phyloP scores from a whole-genome alignment of 2,113 vertebrate species.

The Nerophis ophidion region DNA sequence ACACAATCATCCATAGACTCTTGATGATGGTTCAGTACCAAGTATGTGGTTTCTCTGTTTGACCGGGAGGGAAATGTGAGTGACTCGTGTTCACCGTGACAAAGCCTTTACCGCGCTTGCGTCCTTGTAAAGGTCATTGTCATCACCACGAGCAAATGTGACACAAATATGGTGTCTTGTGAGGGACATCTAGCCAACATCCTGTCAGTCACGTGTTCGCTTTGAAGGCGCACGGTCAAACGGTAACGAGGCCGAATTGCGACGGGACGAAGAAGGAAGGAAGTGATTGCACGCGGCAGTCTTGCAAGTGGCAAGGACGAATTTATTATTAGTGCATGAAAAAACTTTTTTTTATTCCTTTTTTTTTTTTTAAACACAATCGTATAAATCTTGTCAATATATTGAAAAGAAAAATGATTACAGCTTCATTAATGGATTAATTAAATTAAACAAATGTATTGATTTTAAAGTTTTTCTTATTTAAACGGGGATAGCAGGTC shows the following conservation, averaged over 20 bases:
- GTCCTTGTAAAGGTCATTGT: neutral
- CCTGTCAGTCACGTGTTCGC: slow-evolving; percentile 39
- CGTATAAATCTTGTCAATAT: too few species aligned
- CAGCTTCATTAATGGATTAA: too few species aligned
- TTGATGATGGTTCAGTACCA: neutral
- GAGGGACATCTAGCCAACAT: slow-evolving; percentile 19
- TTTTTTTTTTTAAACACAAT: too few species aligned
- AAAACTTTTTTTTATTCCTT: too few species aligned
- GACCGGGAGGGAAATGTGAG: neutral
- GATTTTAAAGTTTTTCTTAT: too few species aligned
- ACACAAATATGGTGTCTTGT: neutral
- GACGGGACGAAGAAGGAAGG: too few species aligned
- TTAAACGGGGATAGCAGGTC: too few species aligned
- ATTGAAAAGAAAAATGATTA: too few species aligned
- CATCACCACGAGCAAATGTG: neutral
- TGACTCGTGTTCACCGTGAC: slow-evolving; percentile 6
- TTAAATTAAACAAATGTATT: too few species aligned
- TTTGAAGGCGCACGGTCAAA: slow-evolving; percentile 1
- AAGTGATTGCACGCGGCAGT: too few species aligned
- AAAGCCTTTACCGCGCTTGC: neutral
- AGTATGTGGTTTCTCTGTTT: neutral
- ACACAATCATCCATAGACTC: neutral
- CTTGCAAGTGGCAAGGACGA: too few species aligned
- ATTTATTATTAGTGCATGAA: too few species aligned
- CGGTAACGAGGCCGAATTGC: slow-evolving; percentile 4